These are phyloP conservation scores for Apaloderma vittatum DNA, from an alignment of 2,113 vertebrate species.

Conservation along the genomic window DNA sequence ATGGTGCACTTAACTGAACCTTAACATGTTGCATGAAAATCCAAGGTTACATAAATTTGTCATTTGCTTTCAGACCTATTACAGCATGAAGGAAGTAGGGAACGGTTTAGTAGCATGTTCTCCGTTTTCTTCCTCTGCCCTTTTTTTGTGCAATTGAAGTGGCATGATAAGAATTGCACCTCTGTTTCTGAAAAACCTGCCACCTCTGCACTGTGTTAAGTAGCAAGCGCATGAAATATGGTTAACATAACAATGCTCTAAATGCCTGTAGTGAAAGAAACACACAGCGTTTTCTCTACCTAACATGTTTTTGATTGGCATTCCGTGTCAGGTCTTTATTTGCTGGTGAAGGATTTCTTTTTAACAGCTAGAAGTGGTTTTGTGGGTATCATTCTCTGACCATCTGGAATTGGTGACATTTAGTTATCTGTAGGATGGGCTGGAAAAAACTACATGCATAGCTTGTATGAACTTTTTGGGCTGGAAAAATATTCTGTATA, in stretches of 20 bases:
- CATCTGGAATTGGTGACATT: background rate
- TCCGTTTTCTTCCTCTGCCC: background rate
- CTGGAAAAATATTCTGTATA: background rate
- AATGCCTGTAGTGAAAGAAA: background rate
- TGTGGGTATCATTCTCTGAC: background rate
- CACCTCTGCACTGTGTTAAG: background rate
- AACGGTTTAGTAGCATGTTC: background rate
- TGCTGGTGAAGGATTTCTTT: background rate
- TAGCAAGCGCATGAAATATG: background rate
- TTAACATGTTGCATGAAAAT: background rate
- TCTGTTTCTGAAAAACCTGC: background rate
- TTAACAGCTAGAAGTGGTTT: background rate
- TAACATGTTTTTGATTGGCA: background rate
- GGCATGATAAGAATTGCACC: background rate
- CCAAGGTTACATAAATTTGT: background rate
- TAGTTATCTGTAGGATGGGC: background rate
- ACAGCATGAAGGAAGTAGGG: background rate
- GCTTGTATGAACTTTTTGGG: background rate
- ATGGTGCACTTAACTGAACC: background rate
- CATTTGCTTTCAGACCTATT: background rate
- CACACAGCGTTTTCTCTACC: background rate
- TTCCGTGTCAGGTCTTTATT: background rate
- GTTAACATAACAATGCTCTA: background rate
- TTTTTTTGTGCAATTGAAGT: background rate
- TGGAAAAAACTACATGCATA: rapidly evolving